phyloP scores from a whole-genome alignment of 2,888 invertebrate genomes.

The Nephrotoma guestfalica region DNA sequence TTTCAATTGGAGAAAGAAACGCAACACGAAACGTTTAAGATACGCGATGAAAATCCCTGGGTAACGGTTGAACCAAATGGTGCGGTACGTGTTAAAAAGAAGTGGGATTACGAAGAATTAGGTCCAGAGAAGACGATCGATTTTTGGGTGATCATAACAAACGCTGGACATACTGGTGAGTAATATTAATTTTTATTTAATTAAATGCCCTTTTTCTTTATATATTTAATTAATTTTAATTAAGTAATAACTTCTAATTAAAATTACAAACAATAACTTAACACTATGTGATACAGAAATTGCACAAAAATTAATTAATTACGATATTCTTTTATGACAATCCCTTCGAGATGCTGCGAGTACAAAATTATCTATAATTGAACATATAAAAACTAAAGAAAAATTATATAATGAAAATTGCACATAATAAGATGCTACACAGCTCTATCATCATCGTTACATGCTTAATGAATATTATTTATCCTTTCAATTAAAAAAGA shows the following conservation, averaged over 20 bases:
- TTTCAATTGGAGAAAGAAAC: constrained; percentile 86
- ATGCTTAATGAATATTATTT: neutral
- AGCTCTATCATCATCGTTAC: neutral
- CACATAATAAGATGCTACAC: neutral
- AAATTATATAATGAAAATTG: neutral
- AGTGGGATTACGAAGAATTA: constrained; percentile 92
- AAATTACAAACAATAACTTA: neutral
- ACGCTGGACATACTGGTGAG: constrained; percentile 77
- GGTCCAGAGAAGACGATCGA: constrained; percentile 91
- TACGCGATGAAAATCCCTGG: constrained; percentile 88
- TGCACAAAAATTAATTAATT: neutral
- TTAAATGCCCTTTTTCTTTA: neutral
- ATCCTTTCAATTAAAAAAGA: neutral
- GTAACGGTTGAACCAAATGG: constrained; percentile 85
- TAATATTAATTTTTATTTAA: constrained; percentile 15
- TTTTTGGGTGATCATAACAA: constrained; percentile 90
- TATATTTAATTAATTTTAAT: neutral
- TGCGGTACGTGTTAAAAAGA: constrained; percentile 84
- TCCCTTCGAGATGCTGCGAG: neutral
- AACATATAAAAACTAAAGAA: neutral
- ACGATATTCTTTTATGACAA: neutral
- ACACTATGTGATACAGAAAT: neutral
- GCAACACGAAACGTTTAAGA: constrained; percentile 83
- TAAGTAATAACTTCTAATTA: neutral
- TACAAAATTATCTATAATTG: neutral